These are phyloP conservation scores for Ashinkailepas kermadecensis DNA, from an alignment of 2,888 invertebrate species.

Conservation along the genomic window DNA sequence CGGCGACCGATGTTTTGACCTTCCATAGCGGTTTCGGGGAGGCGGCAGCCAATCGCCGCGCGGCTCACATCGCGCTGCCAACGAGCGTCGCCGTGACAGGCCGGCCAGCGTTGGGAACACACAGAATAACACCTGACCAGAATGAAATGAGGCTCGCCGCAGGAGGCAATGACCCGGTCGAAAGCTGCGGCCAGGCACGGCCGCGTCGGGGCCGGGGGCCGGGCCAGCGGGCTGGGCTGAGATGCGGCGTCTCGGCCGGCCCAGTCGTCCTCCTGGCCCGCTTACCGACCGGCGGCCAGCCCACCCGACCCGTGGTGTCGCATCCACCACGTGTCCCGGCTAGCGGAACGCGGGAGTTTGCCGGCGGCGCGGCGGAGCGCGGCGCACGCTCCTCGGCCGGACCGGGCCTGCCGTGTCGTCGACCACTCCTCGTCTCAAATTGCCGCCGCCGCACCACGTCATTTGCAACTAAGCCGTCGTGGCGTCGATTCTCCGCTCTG, in stretches of 20 bases:
- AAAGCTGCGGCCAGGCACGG: neutral
- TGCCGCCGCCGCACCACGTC: too few species aligned
- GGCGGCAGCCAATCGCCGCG: neutral
- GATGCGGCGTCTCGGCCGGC: neutral
- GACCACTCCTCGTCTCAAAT: too few species aligned
- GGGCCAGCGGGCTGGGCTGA: neutral
- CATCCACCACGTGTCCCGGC: neutral
- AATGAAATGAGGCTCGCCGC: conserved; percentile 14
- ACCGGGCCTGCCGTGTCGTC: neutral
- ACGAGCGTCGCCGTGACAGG: neutral
- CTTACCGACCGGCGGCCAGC: neutral
- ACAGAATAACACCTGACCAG: conserved; percentile 20
- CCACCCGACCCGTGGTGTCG: neutral
- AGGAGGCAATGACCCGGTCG: conserved; percentile 10
- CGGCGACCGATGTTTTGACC: conserved; percentile 18
- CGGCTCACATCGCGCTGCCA: neutral
- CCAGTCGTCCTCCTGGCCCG: neutral
- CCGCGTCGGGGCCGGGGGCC: neutral
- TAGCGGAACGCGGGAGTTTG: neutral
- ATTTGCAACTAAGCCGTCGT: too few species aligned
- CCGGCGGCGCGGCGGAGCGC: neutral
- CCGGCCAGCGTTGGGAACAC: neutral
- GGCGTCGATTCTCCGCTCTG: too few species aligned
- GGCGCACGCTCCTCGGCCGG: neutral
- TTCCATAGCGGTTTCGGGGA: conserved; percentile 5